These are phyloP conservation scores for Ceratosolen fusciceps DNA, from an alignment of 1,140 invertebrate genomes.

Conservation along the genomic window DNA sequence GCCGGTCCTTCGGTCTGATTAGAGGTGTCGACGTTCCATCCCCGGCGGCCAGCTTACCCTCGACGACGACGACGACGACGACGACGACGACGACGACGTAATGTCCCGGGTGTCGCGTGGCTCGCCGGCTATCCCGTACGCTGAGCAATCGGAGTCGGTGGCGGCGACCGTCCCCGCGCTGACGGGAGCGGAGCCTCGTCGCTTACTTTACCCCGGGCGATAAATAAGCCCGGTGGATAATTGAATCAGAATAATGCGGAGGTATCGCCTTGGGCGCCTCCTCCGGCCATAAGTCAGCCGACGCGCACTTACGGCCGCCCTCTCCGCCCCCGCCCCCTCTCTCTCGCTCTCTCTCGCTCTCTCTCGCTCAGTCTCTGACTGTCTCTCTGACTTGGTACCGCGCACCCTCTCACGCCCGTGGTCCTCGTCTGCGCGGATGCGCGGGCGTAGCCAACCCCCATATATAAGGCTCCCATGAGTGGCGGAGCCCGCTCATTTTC, in stretches of 20 bases:
- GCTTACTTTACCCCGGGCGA: not conserved
- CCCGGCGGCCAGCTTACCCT: not conserved
- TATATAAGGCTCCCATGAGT: constrained; percentile 69
- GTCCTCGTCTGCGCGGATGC: constrained; percentile 50
- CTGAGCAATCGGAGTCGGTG: not conserved
- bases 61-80: no score
- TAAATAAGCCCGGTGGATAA: constrained; percentile 55
- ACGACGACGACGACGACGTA: not conserved
- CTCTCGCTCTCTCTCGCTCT: constrained; percentile 7
- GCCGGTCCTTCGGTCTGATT: not conserved
- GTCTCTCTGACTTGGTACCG: not conserved
- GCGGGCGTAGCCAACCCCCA: constrained; percentile 44
- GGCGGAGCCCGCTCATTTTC: constrained; percentile 53
- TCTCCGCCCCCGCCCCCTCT: not conserved
- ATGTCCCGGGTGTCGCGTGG: not conserved
- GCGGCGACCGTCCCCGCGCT: no score
- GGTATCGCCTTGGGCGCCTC: constrained; percentile 62
- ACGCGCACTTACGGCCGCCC: not conserved
- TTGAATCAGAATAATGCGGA: constrained; percentile 67
- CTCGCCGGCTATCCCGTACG: not conserved
- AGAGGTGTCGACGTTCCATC: not conserved
- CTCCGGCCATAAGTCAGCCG: constrained; percentile 65
- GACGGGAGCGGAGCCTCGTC: no score
- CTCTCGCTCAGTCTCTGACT: constrained; percentile 2
- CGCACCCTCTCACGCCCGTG: not conserved